A percentile compares a stretch with the other conserved stretches of the same genome.
Conservation (phyloP, 1,140 invertebrate genomes). For the Drosophila athabasca region DNA sequence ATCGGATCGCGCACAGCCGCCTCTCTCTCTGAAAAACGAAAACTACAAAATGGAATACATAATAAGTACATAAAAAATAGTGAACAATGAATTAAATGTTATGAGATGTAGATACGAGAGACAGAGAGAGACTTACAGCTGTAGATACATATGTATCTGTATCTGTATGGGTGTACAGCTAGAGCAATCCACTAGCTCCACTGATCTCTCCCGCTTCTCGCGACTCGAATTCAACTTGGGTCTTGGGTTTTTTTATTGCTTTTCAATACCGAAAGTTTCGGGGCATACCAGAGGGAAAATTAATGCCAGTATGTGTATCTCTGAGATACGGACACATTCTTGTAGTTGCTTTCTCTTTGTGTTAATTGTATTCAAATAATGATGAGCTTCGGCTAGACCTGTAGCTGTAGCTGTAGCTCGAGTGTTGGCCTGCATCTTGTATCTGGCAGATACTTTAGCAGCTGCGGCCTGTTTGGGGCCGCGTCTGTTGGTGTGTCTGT, state of each 20-base stretch:
- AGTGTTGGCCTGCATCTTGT: conserved; percentile 48
- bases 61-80: conserved; percentile 62
- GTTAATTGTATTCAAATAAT: conserved; percentile 82
- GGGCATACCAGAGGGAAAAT: conserved; percentile 54
- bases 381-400: conserved; percentile 62
- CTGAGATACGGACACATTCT: conserved; percentile 41
- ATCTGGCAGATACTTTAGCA: conserved; percentile 33
- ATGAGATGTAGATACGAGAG: conserved; percentile 48
- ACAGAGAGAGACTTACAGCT: background rate
- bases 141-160: conserved; percentile 23
- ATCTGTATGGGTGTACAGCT: conserved; percentile 13
- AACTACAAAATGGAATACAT: conserved; percentile 73
- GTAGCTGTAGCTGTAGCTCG: conserved; percentile 30
- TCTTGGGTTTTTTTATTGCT: conserved; percentile 39
- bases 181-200: conserved; percentile 34
- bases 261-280: conserved; percentile 52
- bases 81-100: conserved; percentile 65
- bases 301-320: conserved; percentile 58
- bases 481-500: background rate
- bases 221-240: too few species aligned
- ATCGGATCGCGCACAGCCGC: conserved; percentile 31
- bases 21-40: conserved; percentile 51
- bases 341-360: conserved; percentile 73
- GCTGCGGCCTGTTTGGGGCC: too few species aligned
- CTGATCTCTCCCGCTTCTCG: conserved; percentile 42